These are phyloP conservation scores for Sphaerophoria taeniata DNA, from an alignment of 2,888 invertebrate genomes.

Conservation along the genomic window DNA sequence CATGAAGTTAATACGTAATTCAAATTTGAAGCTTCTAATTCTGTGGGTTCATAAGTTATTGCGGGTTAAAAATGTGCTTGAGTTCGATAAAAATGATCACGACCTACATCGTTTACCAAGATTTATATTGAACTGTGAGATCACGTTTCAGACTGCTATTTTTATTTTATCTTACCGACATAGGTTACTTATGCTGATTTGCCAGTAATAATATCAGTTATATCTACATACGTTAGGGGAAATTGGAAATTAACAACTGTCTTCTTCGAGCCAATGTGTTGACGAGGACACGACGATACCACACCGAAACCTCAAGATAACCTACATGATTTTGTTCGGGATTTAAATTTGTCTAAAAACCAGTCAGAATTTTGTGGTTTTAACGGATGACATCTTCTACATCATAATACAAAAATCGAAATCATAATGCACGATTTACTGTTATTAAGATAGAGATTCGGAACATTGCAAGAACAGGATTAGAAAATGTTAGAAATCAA, in stretches of 20 bases:
- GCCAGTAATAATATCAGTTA: constrained; percentile 15
- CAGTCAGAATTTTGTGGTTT: not conserved
- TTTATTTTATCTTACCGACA: no score
- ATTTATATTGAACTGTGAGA: not conserved
- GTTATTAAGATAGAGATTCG: no score
- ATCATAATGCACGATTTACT: not conserved
- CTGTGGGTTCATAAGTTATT: no score
- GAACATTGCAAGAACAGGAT: no score
- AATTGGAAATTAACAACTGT: not conserved
- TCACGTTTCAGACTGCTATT: not conserved
- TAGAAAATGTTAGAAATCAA: no score
- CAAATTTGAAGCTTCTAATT: no score
- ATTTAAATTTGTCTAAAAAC: constrained; percentile 13
- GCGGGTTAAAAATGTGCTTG: no score
- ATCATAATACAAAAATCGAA: not conserved
- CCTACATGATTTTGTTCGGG: constrained; percentile 4
- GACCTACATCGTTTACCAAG: no score
- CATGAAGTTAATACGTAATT: no score
- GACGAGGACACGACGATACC: no score
- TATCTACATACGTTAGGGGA: constrained; percentile 23
- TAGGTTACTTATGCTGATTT: not conserved
- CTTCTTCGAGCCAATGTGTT: no score
- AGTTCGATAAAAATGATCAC: no score
- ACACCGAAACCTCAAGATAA: not conserved
- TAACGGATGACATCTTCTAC: constrained; percentile 22